Conservation (phyloP, 1,140 invertebrate genomes). For the Euura lappo region DNA sequence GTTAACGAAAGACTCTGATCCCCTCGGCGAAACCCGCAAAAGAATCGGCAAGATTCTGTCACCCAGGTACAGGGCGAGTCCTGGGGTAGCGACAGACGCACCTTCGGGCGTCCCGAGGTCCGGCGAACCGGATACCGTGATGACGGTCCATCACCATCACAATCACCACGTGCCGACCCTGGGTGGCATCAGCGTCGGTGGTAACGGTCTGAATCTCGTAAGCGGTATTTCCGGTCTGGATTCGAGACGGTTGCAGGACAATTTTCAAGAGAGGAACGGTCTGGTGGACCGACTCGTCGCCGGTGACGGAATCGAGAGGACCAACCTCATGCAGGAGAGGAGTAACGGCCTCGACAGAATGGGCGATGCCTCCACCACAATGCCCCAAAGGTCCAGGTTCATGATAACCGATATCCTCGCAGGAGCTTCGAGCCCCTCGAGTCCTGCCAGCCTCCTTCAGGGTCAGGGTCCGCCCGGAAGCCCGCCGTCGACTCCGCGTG, state of each 20-base stretch:
- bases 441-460: conserved; percentile 41
- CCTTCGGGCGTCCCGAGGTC: conserved; percentile 50
- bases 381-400: conserved; percentile 73
- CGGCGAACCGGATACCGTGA: conserved; percentile 43
- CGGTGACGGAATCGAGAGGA: conserved; percentile 35
- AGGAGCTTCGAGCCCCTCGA: conserved; percentile 55
- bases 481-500: conserved; percentile 52
- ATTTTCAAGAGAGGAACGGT: conserved; percentile 35
- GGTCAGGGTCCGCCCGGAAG: conserved; percentile 53
- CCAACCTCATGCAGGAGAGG: conserved; percentile 48
- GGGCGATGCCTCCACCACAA: conserved; percentile 58
- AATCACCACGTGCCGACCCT: conserved; percentile 58
- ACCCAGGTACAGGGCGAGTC: conserved; percentile 50
- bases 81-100: conserved; percentile 54
- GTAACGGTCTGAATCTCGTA: conserved; percentile 49
- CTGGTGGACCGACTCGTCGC: conserved; percentile 40
- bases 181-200: conserved; percentile 51
- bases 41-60: conserved; percentile 56
- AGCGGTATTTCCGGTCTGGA: conserved; percentile 54
- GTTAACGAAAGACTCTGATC: too few relatives aligned
- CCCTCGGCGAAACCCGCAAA: not conserved
- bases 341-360: conserved; percentile 45
- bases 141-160: conserved; percentile 59
- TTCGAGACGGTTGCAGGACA: conserved; percentile 42
- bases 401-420: conserved; percentile 82